Evolutionary conservation across 2,797 vertebrate species (phyloP), one percentile per base, ranked within the genome.

Genomic region (Microctenopoma stevenorrisi): DNA sequence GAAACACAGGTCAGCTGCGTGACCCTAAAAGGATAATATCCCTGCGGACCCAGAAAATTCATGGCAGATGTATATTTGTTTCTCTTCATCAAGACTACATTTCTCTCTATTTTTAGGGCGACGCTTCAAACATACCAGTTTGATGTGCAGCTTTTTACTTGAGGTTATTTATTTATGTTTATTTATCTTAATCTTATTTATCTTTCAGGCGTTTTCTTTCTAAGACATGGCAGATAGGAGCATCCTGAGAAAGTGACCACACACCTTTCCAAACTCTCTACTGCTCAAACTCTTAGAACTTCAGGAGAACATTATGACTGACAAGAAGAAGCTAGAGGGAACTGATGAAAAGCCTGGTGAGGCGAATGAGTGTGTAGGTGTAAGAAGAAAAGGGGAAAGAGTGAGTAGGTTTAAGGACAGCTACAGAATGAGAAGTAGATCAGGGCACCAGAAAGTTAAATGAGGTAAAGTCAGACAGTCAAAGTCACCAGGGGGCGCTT

Each of bases 11-110:
- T 74, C 83, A 53, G 62, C 57, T 51, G 9, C 9, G 44, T 59
- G 35, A 72, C 65, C 59, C 58, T 14, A 40, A 38, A 16, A 50
- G 18, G 57, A 82, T 66, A 64, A 68, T 64, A 55, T 71, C 53
- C n/a, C 40, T n/a, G 26, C 43, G 47, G 64, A 52, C 44, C n/a
- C 62, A 46, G 53, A 64, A 79, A 68, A 58, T 10, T 30, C 48
- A 0, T 7, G 25, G 6, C 60, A 63, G 30, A 52, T 38, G 58
- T 33, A n/a, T 33, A 52, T 47, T 57, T 48, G 3, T 54, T 56
- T 65, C 47, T 47, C 38, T 51, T 7, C 14, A 65, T 6, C 2
- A 2, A 64, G 40, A 72, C 40, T 38, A 35, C 0, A 59, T 9
- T 52, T 40, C 25, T 40, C 25, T 64, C 5, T 12, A 7, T n/a